These are phyloP conservation scores for Callipepla californica DNA, from an alignment of 2,113 vertebrate genomes.

Conservation along the genomic window DNA sequence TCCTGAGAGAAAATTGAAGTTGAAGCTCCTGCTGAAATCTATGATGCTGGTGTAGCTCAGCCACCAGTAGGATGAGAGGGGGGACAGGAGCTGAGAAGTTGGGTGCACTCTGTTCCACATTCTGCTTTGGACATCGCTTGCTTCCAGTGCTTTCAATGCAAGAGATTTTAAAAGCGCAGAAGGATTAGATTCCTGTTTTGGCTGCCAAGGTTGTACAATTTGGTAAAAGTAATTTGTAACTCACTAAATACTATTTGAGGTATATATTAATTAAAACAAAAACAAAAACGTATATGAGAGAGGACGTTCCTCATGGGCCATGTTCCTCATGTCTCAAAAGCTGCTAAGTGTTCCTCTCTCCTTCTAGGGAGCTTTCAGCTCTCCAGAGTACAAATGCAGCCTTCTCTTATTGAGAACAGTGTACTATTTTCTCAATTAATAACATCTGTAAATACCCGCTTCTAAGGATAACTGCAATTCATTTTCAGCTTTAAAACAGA, in stretches of 20 bases:
- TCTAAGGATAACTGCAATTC: conserved; percentile 34
- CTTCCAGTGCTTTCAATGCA: not conserved
- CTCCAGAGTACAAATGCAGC: conserved; percentile 31
- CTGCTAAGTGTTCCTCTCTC: conserved; percentile 2
- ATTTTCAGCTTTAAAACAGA: conserved; percentile 47
- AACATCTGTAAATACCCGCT: conserved; percentile 48
- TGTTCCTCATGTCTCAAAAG: not conserved
- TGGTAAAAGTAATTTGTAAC: not conserved
- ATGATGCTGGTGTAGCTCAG: not conserved
- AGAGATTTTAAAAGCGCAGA: not conserved
- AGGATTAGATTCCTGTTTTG: not conserved
- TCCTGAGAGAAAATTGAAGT: not conserved
- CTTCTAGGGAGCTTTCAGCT: conserved; percentile 16
- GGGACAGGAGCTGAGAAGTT: not conserved
- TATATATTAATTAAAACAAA: not conserved
- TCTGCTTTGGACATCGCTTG: not conserved
- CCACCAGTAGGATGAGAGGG: not conserved
- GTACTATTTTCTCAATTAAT: conserved; percentile 52
- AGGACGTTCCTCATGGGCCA: not conserved
- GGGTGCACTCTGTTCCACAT: not conserved
- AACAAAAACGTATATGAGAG: not conserved
- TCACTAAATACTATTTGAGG: not conserved
- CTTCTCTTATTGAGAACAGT: conserved; percentile 6
- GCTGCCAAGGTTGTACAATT: not conserved
- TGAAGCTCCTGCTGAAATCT: not conserved